Conservation (phyloP, 2,113 vertebrate species). For the Bubo blakistoni region DNA sequence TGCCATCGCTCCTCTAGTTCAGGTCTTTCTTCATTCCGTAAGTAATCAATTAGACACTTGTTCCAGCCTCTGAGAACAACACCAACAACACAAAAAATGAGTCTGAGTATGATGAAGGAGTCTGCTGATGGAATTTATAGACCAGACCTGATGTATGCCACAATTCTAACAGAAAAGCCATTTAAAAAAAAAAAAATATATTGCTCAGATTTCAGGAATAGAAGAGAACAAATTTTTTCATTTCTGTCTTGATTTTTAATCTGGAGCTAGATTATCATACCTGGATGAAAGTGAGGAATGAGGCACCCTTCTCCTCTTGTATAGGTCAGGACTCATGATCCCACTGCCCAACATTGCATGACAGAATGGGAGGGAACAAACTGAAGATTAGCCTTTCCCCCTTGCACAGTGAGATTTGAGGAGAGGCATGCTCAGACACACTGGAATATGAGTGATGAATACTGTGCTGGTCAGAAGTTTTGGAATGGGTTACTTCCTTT, state of each 20-base stretch:
- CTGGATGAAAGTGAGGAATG: background rate
- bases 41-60: background rate
- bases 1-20: background rate
- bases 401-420: background rate
- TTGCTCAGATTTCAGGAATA: background rate
- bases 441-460: background rate
- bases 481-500: background rate
- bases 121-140: background rate
- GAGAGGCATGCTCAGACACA: background rate
- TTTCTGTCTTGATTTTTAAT: background rate
- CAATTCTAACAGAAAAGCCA: background rate
- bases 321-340: background rate
- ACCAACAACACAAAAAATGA: background rate
- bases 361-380: background rate
- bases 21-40: background rate
- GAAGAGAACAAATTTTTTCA: background rate
- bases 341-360: background rate
- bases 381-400: background rate
- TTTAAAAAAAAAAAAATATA: background rate
- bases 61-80: background rate
- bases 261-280: background rate
- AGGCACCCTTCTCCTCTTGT: background rate
- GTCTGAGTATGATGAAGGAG: background rate
- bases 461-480: background rate
- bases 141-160: background rate